Base-by-base conservation (phyloP, 2,888 invertebrate species). In the Listrodromus nycthemerus region DNA sequence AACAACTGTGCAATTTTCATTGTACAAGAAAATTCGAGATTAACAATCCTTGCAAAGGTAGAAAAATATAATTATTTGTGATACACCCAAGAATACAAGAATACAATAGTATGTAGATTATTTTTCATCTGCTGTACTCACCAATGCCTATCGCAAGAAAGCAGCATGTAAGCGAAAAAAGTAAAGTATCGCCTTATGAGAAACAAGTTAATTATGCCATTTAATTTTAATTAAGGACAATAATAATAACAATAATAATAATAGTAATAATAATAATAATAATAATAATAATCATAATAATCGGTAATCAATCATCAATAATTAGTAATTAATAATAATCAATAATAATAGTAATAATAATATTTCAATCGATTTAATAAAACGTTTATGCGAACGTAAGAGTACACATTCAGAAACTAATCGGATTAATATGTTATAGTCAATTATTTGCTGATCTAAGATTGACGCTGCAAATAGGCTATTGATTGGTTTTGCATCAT, bases 141-240 rank as follows among this genome's bases (percentile, higher is more conserved):
- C 93, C 93, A 93, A 87, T 85, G 93, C 93, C 93, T 93, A 91
- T 89, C 84, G 85, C 87, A 86, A 89, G 85, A 86, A 90, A 91
- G 93, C 93, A 91, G 92, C 92, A 89, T 92, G 92, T 89, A 89
- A 89, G 85, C 86, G 85, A 86, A 84, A 78, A 79, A 83, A 85
- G 85, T 87, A 86, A 87, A 84, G 86, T 83, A 82, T 82, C 81
- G 80, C 82, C 84, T 84, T 82, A 84, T 84, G 79, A 80, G 80
- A 86, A 86, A 82, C 70, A 33, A 86, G 80, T 84, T 78, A 67
- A 78, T 85, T 84, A 75, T 80, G 82, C 86, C 66, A 45, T 82
- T 85, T 61, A 69, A 84, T 80, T 73, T 61, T 76, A 74, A 82
- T 58, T 21, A 73, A 80, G 48, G 10, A 74, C 70, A 74, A 84